phyloP scores from a whole-genome alignment of 1,140 invertebrate species.

The Euwallacea similis region DNA sequence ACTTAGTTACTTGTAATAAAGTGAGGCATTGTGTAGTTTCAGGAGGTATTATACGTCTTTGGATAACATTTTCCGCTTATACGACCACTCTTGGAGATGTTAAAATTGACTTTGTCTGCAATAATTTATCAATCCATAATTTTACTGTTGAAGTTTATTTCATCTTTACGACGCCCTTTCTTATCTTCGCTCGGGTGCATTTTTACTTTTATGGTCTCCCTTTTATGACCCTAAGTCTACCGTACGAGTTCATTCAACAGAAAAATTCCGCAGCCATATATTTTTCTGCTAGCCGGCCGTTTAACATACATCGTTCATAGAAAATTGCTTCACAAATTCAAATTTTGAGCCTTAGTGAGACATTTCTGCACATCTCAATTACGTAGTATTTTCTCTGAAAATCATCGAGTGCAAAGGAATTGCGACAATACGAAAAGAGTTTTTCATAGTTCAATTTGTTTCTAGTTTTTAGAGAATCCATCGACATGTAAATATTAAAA shows the following conservation, averaged over 20 bases:
- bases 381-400: no score
- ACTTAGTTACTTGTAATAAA: background rate
- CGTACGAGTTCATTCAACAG: background rate
- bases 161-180: background rate
- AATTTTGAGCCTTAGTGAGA: background rate
- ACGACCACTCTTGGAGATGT: no score
- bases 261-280: background rate
- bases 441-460: no score
- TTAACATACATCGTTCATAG: background rate
- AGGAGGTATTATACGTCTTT: no score
- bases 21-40: no score
- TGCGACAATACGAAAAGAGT: no score
- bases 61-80: no score
- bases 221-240: background rate
- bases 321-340: background rate
- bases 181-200: background rate
- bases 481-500: no score
- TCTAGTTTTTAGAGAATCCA: no score
- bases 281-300: background rate
- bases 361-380: no score
- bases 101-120: background rate
- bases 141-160: background rate
- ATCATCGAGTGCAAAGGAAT: no score
- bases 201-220: background rate
- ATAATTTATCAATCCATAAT: slow-evolving; percentile 7